These are phyloP conservation scores for Dipodomys stephensi DNA, from an alignment of 2,113 vertebrate genomes.

Conservation along the genomic window DNA sequence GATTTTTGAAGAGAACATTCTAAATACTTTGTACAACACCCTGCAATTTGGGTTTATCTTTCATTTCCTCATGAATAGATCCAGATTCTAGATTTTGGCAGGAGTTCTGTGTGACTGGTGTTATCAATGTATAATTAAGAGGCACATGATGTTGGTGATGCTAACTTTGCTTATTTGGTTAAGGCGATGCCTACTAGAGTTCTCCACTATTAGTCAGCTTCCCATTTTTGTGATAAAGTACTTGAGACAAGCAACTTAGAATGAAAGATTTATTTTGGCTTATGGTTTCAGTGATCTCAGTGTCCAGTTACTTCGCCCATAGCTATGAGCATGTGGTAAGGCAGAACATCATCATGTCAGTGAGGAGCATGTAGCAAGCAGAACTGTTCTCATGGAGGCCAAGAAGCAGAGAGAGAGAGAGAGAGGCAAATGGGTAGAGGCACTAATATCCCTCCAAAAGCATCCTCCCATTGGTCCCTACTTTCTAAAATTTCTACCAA, in stretches of 20 bases:
- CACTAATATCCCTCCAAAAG: not conserved
- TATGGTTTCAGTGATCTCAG: too few relatives aligned
- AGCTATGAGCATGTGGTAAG: not conserved
- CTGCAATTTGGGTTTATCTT: not conserved
- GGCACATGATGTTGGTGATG: too few relatives aligned
- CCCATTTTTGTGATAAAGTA: not conserved
- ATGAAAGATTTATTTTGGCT: not conserved
- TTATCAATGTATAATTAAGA: not conserved
- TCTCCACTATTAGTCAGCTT: not conserved
- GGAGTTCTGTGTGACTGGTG: not conserved
- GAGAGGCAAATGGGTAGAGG: not conserved
- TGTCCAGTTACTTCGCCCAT: not conserved
- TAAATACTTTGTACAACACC: not conserved
- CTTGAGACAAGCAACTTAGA: not conserved
- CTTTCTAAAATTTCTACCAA: too few relatives aligned
- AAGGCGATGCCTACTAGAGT: not conserved
- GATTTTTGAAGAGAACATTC: conserved; percentile 24
- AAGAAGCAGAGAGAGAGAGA: not conserved
- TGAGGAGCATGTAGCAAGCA: not conserved
- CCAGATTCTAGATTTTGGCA: not conserved
- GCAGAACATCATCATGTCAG: not conserved
- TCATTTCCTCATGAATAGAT: not conserved
- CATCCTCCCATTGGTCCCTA: not conserved
- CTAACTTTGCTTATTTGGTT: not conserved
- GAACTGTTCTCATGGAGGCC: not conserved